Evolutionary conservation across 2,888 invertebrate genomes (phyloP), one percentile per base, ranked within the genome.

Genomic region (Melieria picta): DNA sequence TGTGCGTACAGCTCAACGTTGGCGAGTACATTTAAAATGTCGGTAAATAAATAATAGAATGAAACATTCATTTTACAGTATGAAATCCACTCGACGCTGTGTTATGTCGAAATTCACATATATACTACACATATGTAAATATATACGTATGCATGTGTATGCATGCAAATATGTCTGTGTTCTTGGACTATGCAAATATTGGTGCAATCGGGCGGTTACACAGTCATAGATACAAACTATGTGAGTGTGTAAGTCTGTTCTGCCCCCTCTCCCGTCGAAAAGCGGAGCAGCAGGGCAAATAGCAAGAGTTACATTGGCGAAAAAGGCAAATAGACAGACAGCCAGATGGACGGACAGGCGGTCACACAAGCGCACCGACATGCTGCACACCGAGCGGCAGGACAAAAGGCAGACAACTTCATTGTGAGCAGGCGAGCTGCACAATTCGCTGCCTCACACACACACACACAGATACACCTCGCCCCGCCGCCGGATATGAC

Each of bases 1-100:
- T 52, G 52, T 52, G 52, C 13, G 52, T 52, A 13, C 11, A 52
- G 11, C 9, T 50, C 9, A 50, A 50, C 11, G 50, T 10, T 7
- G n/a, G 4, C 16, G 50, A 16, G 42, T 30, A 64, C 56, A 13
- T 57, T 65, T 65, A 9, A 65, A 65, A 56, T 65, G 65, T 65
- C 30, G 56, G n/a, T 55, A 45, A 30, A 10, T 45, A 65, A 65
- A 65, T 65, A 65, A 65, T 65, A 1, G n/a, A 65, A 57, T 56
- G 42, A 3, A 56, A 11, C 46, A 30, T 30, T 30, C 6, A 46
- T 48, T 16, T 65, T 65, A 65, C 45, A 46, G 43, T 42, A 55
- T 16, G 50, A 47, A 47, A 50, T 47, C 9, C 55, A 55, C 52
- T 52, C 52, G 16, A 65, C n/a, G 55, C 11, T 55, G 13, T 55